Percentiles rank a stretch among this genome's conserved stretches.
Evolutionary conservation across 1,140 invertebrate species (phyloP).

Genomic region (Psilanteris sp.): DNA sequence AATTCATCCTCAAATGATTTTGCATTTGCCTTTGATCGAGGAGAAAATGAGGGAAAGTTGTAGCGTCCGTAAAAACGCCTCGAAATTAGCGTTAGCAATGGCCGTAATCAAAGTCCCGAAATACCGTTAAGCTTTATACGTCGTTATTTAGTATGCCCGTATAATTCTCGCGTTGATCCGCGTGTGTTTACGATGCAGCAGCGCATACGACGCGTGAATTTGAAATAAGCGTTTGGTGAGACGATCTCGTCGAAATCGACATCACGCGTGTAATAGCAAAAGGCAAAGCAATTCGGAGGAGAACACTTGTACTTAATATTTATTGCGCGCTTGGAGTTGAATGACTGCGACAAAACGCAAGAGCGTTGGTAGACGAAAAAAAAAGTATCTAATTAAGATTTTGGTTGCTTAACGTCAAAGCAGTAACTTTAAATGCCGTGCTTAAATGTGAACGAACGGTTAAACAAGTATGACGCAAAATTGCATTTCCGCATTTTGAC

Average conservation of each 20-base stretch:
- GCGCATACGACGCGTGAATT: constrained; percentile 36
- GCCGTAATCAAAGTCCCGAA: constrained; percentile 20
- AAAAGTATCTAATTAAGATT: constrained; percentile 47
- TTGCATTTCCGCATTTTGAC: constrained; percentile 36
- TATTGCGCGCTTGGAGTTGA: constrained; percentile 3
- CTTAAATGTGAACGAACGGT: constrained; percentile 52
- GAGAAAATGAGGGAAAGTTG: constrained; percentile 4
- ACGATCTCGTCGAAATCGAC: constrained; percentile 30
- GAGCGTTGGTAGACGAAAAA: background rate
- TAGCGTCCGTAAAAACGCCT: constrained; percentile 4
- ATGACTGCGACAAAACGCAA: constrained; percentile 4
- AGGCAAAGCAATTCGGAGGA: background rate
- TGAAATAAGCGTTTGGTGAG: constrained; percentile 44
- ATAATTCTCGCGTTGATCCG: constrained; percentile 34
- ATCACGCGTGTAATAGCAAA: constrained; percentile 16
- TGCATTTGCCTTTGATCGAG: too few species aligned
- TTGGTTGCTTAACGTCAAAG: constrained; percentile 54
- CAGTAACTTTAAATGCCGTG: constrained; percentile 60
- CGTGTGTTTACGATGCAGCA: constrained; percentile 49
- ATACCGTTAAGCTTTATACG: constrained; percentile 59
- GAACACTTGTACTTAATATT: constrained; percentile 15
- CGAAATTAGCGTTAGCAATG: constrained; percentile 8
- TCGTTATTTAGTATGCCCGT: constrained; percentile 57
- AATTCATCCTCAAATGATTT: too few species aligned
- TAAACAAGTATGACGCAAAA: constrained; percentile 14